Evolutionary conservation across 2,113 vertebrate genomes (phyloP).

Genomic region (Suricata suricatta): DNA sequence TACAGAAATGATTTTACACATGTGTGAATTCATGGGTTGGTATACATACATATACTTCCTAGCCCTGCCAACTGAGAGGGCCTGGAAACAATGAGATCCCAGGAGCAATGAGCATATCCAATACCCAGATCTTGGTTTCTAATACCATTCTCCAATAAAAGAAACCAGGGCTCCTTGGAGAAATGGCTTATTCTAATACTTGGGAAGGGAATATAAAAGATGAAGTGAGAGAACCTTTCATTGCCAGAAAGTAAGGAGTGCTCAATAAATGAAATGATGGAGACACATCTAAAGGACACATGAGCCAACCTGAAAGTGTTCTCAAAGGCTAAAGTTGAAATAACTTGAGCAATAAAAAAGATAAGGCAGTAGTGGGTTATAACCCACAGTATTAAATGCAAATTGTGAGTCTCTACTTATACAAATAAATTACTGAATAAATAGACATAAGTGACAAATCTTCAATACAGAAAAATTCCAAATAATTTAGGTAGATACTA

Average conservation of each 20-base stretch:
- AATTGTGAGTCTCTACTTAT: not conserved
- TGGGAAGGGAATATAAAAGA: not conserved
- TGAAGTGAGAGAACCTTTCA: not conserved
- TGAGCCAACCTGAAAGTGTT: not conserved
- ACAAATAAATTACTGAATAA: not conserved
- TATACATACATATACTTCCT: not conserved
- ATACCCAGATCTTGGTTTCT: not conserved
- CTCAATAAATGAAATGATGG: not conserved
- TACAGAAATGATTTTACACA: not conserved
- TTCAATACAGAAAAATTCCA: not conserved
- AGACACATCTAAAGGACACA: not conserved
- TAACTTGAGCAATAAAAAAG: not conserved
- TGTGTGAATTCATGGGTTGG: not conserved
- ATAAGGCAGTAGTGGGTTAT: not conserved
- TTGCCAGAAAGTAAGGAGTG: not conserved
- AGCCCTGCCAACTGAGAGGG: not conserved
- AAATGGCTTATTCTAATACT: not conserved
- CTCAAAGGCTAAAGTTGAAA: not conserved
- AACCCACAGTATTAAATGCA: not conserved
- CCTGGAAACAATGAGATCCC: not conserved
- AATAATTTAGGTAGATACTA: not conserved
- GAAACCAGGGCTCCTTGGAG: not conserved
- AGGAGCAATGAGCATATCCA: not conserved
- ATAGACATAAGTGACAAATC: not conserved
- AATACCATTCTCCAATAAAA: constrained; percentile 5